phyloP scores from a whole-genome alignment of 2,113 vertebrate species.

The Pituophis catenifer region DNA sequence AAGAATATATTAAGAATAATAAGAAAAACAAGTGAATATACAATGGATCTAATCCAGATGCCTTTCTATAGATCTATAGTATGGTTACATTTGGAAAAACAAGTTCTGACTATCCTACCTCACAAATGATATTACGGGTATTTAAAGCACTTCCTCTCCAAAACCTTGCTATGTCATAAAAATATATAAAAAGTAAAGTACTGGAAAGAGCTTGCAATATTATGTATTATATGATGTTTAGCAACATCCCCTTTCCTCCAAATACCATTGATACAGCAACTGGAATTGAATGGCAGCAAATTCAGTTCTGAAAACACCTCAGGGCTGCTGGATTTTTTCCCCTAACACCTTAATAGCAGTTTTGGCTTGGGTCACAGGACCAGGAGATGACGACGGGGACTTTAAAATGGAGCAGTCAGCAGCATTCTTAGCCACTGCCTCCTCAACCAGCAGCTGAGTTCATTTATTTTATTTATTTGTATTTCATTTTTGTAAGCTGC shows the following conservation, averaged over 20 bases:
- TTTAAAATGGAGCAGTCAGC: background rate
- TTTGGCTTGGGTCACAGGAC: background rate
- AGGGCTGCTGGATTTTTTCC: background rate
- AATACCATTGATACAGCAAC: background rate
- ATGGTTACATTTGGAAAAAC: background rate
- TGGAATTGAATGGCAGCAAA: background rate
- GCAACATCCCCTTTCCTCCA: background rate
- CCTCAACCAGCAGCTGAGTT: background rate
- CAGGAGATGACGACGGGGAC: fast-evolving
- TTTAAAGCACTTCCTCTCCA: background rate
- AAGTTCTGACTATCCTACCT: background rate
- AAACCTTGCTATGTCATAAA: background rate
- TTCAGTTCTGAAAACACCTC: background rate
- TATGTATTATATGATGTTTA: background rate
- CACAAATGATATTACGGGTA: background rate
- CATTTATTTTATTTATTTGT: background rate
- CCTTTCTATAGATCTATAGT: background rate
- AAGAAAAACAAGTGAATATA: background rate
- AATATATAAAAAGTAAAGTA: background rate
- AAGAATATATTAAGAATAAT: background rate
- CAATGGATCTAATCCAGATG: background rate
- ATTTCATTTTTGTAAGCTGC: background rate
- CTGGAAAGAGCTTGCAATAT: background rate
- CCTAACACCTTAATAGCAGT: background rate
- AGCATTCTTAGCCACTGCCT: background rate